Conservation (phyloP, 2,797 vertebrate genomes). For the Mustela erminea region DNA sequence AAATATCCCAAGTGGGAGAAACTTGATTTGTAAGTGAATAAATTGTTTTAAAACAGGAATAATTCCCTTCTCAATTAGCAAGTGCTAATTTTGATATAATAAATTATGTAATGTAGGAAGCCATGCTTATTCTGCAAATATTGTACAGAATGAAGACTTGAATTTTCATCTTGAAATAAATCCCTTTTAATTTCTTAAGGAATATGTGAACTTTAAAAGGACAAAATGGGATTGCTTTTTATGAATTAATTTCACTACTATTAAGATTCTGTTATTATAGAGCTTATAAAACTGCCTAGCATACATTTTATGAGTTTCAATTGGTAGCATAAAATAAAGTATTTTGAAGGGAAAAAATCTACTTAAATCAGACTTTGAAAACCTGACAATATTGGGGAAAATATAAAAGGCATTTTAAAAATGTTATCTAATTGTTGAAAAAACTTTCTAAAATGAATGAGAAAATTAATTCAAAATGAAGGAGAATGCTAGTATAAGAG, state of each 20-base stretch:
- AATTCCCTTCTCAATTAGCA: neutral
- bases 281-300: neutral
- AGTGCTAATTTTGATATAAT: neutral
- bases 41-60: conserved; percentile 15
- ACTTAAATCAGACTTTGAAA: neutral
- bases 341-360: neutral
- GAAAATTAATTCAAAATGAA: neutral
- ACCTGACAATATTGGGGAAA: neutral
- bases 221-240: conserved; percentile 5
- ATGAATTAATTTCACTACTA: conserved; percentile 36
- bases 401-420: neutral
- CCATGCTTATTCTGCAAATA: neutral
- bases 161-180: conserved; percentile 1
- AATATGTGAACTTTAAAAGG: neutral
- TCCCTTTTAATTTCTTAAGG: neutral
- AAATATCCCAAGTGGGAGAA: conserved; percentile 14
- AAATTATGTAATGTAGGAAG: neutral
- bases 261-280: neutral
- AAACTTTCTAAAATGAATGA: neutral
- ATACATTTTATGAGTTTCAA: neutral
- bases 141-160: neutral
- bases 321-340: neutral
- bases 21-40: conserved; percentile 7
- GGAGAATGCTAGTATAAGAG: neutral
- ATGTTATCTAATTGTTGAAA: neutral